phyloP scores from a whole-genome alignment of 2,888 invertebrate genomes.

The Sussaba pulchella region DNA sequence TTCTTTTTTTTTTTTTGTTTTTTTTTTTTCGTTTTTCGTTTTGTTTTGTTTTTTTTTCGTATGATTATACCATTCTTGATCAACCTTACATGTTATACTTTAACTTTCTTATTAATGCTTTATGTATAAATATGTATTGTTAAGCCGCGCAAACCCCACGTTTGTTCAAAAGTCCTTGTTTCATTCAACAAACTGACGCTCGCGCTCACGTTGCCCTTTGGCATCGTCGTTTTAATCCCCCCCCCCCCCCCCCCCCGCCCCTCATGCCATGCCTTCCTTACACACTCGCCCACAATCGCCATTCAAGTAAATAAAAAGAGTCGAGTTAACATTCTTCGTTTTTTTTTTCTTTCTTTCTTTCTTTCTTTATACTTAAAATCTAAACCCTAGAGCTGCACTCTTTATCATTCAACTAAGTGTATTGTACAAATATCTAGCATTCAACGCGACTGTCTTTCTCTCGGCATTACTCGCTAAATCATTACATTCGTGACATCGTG shows the following conservation, averaged over 20 bases:
- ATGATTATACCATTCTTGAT: conserved; percentile 84
- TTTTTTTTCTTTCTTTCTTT: conserved; percentile 55
- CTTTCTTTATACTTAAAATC: conserved; percentile 78
- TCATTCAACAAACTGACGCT: conserved; percentile 80
- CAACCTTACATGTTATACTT: conserved; percentile 83
- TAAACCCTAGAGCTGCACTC: conserved; percentile 84
- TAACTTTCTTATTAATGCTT: conserved; percentile 83
- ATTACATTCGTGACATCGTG: conserved; percentile 84
- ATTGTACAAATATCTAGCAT: conserved; percentile 84
- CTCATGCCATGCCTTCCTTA: too few relatives aligned
- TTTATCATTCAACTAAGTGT: conserved; percentile 83
- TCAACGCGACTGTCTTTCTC: conserved; percentile 78
- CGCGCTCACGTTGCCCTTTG: conserved; percentile 71
- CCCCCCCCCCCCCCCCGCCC: conserved; percentile 55
- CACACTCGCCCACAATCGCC: conserved; percentile 63
- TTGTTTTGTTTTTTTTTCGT: conserved; percentile 72
- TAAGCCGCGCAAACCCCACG: conserved; percentile 81
- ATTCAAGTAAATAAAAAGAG: conserved; percentile 81
- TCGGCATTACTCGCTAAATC: conserved; percentile 81
- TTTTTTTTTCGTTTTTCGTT: conserved; percentile 43
- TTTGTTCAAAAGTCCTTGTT: conserved; percentile 80
- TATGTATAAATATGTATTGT: conserved; percentile 84
- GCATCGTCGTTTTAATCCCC: conserved; percentile 55
- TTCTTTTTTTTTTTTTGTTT: conserved; percentile 39
- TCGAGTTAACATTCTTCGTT: conserved; percentile 76